These are phyloP conservation scores for Rhamphomyia laevipes DNA, from an alignment of 2,888 invertebrate genomes.

Conservation along the genomic window DNA sequence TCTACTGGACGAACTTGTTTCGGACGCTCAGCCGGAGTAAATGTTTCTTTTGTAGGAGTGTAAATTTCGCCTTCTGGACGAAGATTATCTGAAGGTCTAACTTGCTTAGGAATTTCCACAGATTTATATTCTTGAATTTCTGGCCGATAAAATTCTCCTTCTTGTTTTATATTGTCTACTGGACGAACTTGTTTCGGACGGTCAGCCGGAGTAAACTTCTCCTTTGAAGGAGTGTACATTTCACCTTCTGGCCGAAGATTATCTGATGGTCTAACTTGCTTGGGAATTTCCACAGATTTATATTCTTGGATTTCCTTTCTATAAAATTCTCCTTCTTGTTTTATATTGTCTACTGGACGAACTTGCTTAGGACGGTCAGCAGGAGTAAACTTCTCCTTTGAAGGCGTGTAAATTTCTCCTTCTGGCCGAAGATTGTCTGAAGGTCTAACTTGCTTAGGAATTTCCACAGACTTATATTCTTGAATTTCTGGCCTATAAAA, in stretches of 20 bases:
- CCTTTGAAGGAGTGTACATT: constrained; percentile 37
- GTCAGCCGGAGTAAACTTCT: constrained; percentile 43
- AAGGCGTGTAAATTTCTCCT: constrained; percentile 30
- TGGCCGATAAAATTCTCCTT: constrained; percentile 43
- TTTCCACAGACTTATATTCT: constrained; percentile 38
- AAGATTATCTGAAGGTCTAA: constrained; percentile 39
- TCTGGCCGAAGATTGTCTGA: no score
- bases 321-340: constrained; percentile 31
- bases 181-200: constrained; percentile 42
- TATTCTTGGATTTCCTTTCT: constrained; percentile 31
- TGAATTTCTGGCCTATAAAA: constrained; percentile 32
- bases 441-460: no score
- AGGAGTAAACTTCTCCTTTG: constrained; percentile 27
- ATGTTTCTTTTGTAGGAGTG: constrained; percentile 36
- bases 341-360: constrained; percentile 11
- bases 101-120: constrained; percentile 36
- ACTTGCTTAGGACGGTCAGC: constrained; percentile 25
- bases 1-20: constrained; percentile 37
- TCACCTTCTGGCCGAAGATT: constrained; percentile 45
- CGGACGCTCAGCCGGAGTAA: constrained; percentile 44
- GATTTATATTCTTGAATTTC: constrained; percentile 29
- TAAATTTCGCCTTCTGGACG: constrained; percentile 44
- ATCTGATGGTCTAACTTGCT: constrained; percentile 33
- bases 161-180: constrained; percentile 38
- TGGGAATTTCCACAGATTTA: constrained; percentile 38